Conservation (phyloP, 1,140 invertebrate species). For the Micrasema longulum region DNA sequence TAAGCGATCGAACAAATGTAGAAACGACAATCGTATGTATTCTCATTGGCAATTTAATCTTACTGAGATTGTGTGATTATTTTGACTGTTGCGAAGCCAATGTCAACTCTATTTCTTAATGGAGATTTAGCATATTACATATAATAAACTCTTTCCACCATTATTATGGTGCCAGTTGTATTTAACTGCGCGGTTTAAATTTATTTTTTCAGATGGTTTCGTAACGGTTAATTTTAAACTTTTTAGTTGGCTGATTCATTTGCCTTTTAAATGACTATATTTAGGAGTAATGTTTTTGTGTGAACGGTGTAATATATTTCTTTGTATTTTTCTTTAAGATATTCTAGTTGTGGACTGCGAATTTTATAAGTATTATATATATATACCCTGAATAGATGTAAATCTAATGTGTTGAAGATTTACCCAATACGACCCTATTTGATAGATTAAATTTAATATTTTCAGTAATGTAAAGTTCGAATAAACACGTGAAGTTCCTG, state of each 20-base stretch:
- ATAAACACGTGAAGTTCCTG: conserved; percentile 43
- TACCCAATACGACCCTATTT: conserved; percentile 5
- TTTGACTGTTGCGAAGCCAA: too few relatives aligned
- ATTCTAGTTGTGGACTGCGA: conserved; percentile 37
- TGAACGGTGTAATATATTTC: background rate
- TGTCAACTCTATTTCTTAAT: too few relatives aligned
- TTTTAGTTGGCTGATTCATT: background rate
- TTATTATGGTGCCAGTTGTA: too few relatives aligned
- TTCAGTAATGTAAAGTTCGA: conserved; percentile 36
- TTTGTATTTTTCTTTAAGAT: conserved; percentile 16
- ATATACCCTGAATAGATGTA: conserved; percentile 12
- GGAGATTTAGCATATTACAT: too few relatives aligned
- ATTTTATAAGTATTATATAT: conserved; percentile 38
- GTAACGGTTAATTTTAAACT: too few relatives aligned
- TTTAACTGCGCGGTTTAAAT: too few relatives aligned
- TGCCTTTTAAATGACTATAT: conserved; percentile 15
- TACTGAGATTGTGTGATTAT: too few relatives aligned
- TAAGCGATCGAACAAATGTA: too few relatives aligned
- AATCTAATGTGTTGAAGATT: conserved; percentile 15
- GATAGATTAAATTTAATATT: conserved; percentile 31
- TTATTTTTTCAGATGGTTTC: too few relatives aligned
- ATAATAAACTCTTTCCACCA: too few relatives aligned
- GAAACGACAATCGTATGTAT: too few relatives aligned
- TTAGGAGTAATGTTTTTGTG: conserved; percentile 17
- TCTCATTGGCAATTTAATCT: too few relatives aligned